Conservation (phyloP, 2,797 vertebrate species). For the Peromyscus melanophrys region DNA sequence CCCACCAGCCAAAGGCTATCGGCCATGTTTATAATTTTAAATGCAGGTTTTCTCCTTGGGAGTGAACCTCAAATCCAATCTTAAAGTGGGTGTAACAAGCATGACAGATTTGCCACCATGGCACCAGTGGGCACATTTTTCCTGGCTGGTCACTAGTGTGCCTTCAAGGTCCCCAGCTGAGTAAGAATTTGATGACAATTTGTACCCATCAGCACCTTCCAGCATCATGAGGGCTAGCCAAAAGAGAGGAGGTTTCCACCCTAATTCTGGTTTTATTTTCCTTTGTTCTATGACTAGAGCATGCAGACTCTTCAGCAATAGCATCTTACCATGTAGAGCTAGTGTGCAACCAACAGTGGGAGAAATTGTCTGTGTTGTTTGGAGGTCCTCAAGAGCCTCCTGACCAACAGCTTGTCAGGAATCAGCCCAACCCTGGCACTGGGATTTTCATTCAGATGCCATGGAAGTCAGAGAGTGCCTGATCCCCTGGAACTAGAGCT, state of each 20-base stretch:
- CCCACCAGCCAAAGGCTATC: not conserved
- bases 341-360: not conserved
- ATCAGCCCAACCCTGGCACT: not conserved
- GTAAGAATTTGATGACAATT: not conserved
- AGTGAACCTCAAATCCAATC: not conserved
- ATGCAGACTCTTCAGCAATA: not conserved
- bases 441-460: not conserved
- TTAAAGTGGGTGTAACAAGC: not conserved
- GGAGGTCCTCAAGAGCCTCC: not conserved
- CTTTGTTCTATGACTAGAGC: not conserved
- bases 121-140: not conserved
- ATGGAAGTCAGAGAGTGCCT: no score
- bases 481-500: no score
- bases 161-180: not conserved
- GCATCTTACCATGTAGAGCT: not conserved
- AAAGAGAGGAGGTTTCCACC: not conserved
- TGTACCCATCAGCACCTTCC: not conserved
- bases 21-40: not conserved
- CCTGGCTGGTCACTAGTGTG: not conserved
- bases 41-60: not conserved
- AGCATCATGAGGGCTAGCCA: not conserved
- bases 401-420: not conserved
- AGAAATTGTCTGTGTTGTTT: not conserved
- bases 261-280: not conserved
- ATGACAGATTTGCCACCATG: not conserved